Evolutionary conservation across 2,888 invertebrate species (phyloP).

Genomic region (Ochropacha duplaris): DNA sequence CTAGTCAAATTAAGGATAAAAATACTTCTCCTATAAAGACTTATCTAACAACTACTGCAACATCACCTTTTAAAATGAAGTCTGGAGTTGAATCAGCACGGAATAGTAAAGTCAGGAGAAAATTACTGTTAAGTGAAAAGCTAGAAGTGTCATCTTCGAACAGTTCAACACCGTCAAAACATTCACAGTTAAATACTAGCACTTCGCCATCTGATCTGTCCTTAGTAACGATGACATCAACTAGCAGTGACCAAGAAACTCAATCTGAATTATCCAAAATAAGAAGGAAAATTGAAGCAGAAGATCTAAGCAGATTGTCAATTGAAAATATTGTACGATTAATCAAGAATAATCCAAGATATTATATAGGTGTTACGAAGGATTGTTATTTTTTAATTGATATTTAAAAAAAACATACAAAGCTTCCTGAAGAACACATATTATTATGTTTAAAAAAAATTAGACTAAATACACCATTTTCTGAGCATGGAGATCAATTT

Average conservation of each 20-base stretch:
- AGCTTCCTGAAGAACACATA: conserved; percentile 10
- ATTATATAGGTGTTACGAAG: neutral
- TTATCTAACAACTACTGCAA: neutral
- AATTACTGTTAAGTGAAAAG: neutral
- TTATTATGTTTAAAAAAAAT: conserved; percentile 22
- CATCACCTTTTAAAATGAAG: neutral
- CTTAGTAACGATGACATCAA: neutral
- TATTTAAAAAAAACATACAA: neutral
- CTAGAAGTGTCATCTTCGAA: neutral
- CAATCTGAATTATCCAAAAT: neutral
- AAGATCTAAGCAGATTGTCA: neutral
- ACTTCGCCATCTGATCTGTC: neutral
- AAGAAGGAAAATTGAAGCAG: neutral
- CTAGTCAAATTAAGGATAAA: neutral
- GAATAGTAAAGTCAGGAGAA: neutral
- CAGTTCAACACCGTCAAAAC: neutral
- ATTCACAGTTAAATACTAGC: neutral
- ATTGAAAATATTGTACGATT: neutral
- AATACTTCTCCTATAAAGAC: neutral
- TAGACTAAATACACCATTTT: conserved; percentile 23
- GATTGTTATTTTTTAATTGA: neutral
- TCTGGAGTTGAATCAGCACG: neutral
- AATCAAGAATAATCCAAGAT: neutral
- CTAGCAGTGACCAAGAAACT: neutral
- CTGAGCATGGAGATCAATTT: conserved; percentile 29